A percentile compares a stretch with the other conserved stretches of the same genome.
phyloP scores from a whole-genome alignment of 2,888 invertebrate genomes.

The Leptarthrus brevirostris region DNA sequence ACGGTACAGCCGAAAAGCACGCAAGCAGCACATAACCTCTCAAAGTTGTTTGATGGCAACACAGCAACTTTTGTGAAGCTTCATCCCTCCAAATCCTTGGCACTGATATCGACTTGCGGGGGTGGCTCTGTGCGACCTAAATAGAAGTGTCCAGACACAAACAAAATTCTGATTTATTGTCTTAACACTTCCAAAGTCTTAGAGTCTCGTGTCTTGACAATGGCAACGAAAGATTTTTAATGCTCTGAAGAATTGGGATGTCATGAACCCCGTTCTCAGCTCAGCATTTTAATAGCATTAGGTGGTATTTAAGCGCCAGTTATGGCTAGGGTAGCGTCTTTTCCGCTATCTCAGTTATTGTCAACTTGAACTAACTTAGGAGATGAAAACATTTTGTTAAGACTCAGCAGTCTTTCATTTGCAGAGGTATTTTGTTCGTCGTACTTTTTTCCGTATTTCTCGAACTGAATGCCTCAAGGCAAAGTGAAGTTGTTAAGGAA shows the following conservation, averaged over 20 bases:
- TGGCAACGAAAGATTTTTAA: conserved; percentile 7
- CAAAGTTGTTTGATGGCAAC: conserved; percentile 14
- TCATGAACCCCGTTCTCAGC: not conserved
- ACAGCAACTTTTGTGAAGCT: conserved; percentile 5
- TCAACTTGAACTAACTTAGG: too few relatives aligned
- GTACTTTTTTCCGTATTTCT: not conserved
- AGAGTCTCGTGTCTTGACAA: not conserved
- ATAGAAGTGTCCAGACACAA: conserved; percentile 6
- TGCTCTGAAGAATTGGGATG: conserved; percentile 15
- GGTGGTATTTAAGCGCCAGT: not conserved
- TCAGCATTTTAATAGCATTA: conserved; percentile 17
- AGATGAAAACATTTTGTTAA: not conserved
- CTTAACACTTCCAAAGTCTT: not conserved
- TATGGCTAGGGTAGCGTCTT: not conserved
- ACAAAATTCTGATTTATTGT: conserved; percentile 39
- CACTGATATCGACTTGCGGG: not conserved
- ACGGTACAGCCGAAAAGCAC: not conserved
- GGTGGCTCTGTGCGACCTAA: not conserved
- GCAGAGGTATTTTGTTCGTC: not conserved
- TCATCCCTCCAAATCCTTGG: not conserved
- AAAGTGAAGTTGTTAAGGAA: too few relatives aligned
- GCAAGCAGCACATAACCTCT: conserved; percentile 35
- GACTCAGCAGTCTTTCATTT: not conserved
- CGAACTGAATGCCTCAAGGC: too few relatives aligned
- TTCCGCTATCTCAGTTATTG: not conserved